Evolutionary conservation across 2,797 vertebrate genomes (phyloP).

Genomic region (Anguilla megastoma): DNA sequence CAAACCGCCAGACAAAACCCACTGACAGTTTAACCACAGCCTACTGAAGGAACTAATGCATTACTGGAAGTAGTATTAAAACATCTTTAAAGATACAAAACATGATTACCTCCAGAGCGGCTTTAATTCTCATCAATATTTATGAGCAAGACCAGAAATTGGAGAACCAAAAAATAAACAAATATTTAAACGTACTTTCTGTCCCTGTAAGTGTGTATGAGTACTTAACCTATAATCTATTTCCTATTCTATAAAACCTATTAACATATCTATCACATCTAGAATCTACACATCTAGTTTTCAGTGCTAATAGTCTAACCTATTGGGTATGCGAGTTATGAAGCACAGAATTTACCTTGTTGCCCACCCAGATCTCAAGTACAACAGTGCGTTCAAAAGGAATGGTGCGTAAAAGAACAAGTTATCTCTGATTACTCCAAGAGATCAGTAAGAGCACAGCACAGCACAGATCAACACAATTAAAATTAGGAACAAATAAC

Average conservation of each 20-base stretch:
- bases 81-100: neutral
- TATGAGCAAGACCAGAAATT: neutral
- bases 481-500: neutral
- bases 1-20: neutral
- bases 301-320: neutral
- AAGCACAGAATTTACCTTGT: slow-evolving; percentile 3
- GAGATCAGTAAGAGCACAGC: neutral
- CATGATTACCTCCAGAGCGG: neutral
- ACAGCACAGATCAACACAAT: neutral
- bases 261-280: neutral
- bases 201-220: too few relatives aligned
- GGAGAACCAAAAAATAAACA: neutral
- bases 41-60: neutral
- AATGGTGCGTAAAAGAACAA: neutral
- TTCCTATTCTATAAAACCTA: neutral
- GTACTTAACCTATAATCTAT: neutral
- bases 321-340: neutral
- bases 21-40: neutral
- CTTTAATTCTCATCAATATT: neutral
- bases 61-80: neutral
- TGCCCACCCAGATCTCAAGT: slow-evolving; percentile 2
- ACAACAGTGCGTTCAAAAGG: neutral
- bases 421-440: neutral
- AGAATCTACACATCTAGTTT: neutral
- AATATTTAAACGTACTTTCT: neutral